Evolutionary conservation across 2,113 vertebrate genomes (phyloP).

Genomic region (Plestiodon gilberti): DNA sequence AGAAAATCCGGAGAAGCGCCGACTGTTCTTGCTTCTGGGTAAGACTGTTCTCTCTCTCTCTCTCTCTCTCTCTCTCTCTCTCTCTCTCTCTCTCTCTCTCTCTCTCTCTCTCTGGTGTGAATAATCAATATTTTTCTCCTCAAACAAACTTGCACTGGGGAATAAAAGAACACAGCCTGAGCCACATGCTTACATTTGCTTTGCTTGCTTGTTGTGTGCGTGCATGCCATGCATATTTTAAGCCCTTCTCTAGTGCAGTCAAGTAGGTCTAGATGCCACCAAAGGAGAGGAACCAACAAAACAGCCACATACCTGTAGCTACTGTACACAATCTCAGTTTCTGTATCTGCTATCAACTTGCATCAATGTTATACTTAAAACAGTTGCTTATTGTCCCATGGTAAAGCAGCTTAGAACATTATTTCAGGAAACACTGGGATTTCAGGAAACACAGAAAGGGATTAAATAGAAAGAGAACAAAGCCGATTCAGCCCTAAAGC

Average conservation of each 20-base stretch:
- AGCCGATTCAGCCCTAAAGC: constrained; percentile 34
- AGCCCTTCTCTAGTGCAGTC: not conserved
- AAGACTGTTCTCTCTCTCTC: not conserved
- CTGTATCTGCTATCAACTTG: not conserved
- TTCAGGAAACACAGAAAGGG: constrained; percentile 40
- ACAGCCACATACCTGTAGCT: not conserved
- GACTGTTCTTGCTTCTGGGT: constrained; percentile 9
- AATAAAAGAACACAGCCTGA: constrained; percentile 16
- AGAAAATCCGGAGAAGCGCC: constrained; percentile 25
- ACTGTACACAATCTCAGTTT: not conserved
- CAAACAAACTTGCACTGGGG: not conserved
- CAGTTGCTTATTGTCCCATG: constrained; percentile 11
- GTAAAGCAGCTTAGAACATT: not conserved
- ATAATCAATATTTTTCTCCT: constrained; percentile 4
- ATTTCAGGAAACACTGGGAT: constrained; percentile 34
- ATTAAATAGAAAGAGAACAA: constrained; percentile 34
- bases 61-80: not conserved
- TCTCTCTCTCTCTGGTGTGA: not conserved
- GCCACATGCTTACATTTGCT: not conserved
- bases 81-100: not conserved
- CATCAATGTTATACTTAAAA: constrained; percentile 20
- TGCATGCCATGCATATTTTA: constrained; percentile 19
- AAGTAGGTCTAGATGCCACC: not conserved
- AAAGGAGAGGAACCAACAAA: not conserved
- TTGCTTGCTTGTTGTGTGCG: not conserved